phyloP scores from a whole-genome alignment of 2,113 vertebrate species.

The Chamaetylas fuelleborni region DNA sequence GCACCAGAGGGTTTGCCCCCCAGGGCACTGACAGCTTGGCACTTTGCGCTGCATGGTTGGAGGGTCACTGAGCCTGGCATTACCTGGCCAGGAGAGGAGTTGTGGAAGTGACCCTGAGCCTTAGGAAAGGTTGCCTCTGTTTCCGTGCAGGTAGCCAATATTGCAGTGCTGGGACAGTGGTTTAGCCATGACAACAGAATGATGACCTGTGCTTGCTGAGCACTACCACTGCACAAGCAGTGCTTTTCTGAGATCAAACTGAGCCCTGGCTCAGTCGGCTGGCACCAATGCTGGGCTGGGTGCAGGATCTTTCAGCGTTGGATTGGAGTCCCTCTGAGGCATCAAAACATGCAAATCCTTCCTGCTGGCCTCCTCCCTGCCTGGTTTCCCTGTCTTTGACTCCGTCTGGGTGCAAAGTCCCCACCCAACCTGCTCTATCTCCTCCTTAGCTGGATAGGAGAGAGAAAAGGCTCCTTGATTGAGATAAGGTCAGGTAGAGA shows the following conservation, averaged over 20 bases:
- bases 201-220: not conserved
- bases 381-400: not conserved
- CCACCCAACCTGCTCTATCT: not conserved
- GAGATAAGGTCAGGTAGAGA: not conserved
- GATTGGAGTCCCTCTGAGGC: not conserved
- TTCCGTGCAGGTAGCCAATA: not conserved
- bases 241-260: not conserved
- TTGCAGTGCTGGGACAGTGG: not conserved
- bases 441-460: not conserved
- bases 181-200: not conserved
- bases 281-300: not conserved
- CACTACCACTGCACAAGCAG: not conserved
- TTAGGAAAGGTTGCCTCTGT: not conserved
- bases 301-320: accelerated
- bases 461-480: not conserved
- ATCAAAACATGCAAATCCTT: not conserved
- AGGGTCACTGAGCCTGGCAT: not conserved
- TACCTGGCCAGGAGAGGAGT: not conserved
- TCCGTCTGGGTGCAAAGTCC: not conserved
- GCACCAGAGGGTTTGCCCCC: not conserved
- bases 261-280: accelerated
- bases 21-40: not conserved
- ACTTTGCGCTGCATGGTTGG: not conserved
- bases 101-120: not conserved
- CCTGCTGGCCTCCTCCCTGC: not conserved